Conservation (phyloP, 2,797 vertebrate species). For the Melanotaenia parkinsoni region DNA sequence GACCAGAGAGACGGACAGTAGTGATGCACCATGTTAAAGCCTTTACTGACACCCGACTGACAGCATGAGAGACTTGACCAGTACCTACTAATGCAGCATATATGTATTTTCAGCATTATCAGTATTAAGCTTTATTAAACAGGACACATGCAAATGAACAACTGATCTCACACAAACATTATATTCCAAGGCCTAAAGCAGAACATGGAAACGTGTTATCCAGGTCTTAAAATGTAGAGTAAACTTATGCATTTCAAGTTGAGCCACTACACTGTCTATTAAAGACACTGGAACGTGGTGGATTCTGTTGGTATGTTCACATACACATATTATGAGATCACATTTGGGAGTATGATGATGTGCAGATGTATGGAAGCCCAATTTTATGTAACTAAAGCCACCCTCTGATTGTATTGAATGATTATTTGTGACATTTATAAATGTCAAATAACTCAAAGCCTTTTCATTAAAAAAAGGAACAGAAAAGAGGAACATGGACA, state of each 20-base stretch:
- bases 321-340: no score
- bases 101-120: no score
- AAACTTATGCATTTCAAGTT: constrained; percentile 2
- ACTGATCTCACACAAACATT: constrained; percentile 42
- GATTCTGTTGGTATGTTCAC: not conserved
- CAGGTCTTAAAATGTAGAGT: constrained; percentile 48
- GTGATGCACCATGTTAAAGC: no score
- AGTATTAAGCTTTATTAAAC: constrained; percentile 6
- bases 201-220: constrained; percentile 45
- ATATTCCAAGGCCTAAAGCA: constrained; percentile 53
- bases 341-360: not conserved
- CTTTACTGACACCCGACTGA: no score
- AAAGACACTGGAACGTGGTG: constrained; percentile 12
- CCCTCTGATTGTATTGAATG: not conserved
- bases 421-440: not conserved
- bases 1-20: no score
- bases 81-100: no score
- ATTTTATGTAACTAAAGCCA: not conserved
- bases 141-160: constrained; percentile 37
- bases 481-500: not conserved
- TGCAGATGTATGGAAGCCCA: not conserved
- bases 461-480: not conserved
- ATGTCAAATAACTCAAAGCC: not conserved
- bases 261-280: constrained; percentile 5
- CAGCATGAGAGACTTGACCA: no score